phyloP scores from a whole-genome alignment of 2,797 vertebrate genomes.

The Masticophis lateralis region DNA sequence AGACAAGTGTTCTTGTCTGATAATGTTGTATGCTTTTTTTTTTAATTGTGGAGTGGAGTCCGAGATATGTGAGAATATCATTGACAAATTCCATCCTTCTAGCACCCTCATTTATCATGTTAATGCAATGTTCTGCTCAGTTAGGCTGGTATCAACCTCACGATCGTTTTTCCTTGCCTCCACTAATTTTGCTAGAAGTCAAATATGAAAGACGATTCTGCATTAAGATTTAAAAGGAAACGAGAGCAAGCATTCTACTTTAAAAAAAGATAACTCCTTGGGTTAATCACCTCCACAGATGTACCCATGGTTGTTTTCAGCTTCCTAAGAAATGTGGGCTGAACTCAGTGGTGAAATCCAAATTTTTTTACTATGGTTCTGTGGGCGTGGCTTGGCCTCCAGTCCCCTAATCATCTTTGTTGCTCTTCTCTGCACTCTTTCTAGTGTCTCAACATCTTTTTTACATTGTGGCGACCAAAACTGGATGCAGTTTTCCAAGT shows the following conservation, averaged over 20 bases:
- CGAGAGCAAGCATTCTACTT: not conserved
- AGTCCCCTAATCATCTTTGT: too few relatives aligned
- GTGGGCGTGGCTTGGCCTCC: too few relatives aligned
- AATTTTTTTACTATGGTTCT: too few relatives aligned
- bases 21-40: not conserved
- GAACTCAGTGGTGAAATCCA: not conserved
- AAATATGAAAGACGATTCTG: slow-evolving; percentile 1
- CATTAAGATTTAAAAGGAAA: not conserved
- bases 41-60: not conserved
- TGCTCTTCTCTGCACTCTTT: too few relatives aligned
- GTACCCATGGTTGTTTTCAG: slow-evolving; percentile 16
- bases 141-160: not conserved
- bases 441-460: too few relatives aligned
- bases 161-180: not conserved
- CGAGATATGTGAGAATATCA: not conserved
- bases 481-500: too few relatives aligned
- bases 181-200: not conserved
- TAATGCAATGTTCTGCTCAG: slow-evolving; percentile 11
- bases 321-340: not conserved
- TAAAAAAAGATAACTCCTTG: not conserved
- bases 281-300: not conserved
- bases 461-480: too few relatives aligned
- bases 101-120: not conserved
- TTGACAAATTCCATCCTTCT: not conserved
- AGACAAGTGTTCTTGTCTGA: not conserved